Base-by-base conservation (phyloP, 2,888 invertebrate species). In the Brachylomia viminalis region DNA sequence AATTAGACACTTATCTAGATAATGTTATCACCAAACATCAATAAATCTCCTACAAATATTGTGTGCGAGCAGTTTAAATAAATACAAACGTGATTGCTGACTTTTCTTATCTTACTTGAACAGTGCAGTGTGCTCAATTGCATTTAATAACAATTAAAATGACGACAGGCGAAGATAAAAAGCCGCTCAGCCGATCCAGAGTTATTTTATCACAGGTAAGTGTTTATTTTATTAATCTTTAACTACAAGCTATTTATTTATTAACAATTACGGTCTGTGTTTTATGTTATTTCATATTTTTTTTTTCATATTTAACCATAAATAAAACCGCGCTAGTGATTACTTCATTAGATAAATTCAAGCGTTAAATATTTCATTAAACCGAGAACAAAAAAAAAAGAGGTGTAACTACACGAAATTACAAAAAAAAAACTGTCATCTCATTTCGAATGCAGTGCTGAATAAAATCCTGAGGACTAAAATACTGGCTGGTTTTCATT, bases 141-240 rank as follows among this genome's bases (percentile, higher is more conserved):
- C 38, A 42, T 58, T 77, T 23, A 61, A 56, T 47, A 52, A 65
- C 49, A 75, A 61, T 66, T 42, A 87, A 70, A 73, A 88, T 82
- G 80, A 65, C 73, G 72, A 82, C 64, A 20, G 58, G n/a, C 27
- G 83, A 79, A 71, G 83, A 80, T 20, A 79, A 72, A 59, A 77
- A 80, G 38, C 54, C 78, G 23, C 64, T 88, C 47, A 82, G 84
- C 65, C 84, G 88, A 42, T 33, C 84, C 13, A 83, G 81, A 77
- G 82, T 88, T 17, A 88, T 88, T 52, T 68, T 83, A 42, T 88
- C 88, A 33, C 88, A 88, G 86, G 88, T 88, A 71, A 82, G 86
- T 80, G 49, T 77, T 69, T 33, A n/a, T 68, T 72, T 67, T 54
- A 42, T 45, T 64, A 8, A 33, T 49, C 0, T 38, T 17, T 45